Percentiles rank a stretch among this genome's conserved stretches.
Evolutionary conservation across 2,888 invertebrate genomes (phyloP).

Genomic region (Anodontia alba): DNA sequence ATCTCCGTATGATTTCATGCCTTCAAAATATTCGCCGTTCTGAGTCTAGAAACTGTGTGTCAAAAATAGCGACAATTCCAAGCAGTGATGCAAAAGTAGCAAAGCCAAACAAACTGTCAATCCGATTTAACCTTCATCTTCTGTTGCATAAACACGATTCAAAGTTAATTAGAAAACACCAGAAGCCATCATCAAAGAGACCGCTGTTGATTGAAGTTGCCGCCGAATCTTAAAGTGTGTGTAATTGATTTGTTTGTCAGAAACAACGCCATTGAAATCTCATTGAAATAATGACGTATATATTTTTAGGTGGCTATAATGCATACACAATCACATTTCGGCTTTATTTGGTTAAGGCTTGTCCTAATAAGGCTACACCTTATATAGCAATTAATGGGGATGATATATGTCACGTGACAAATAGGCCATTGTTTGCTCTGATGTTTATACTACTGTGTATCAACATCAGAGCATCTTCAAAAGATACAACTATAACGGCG

Average conservation of each 20-base stretch:
- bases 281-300: slow-evolving; percentile 37
- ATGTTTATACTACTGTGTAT: not conserved
- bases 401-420: not conserved
- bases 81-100: not conserved
- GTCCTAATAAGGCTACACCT: slow-evolving; percentile 2
- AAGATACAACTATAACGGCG: not conserved
- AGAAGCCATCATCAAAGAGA: slow-evolving; percentile 54
- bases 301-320: slow-evolving; percentile 27
- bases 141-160: slow-evolving; percentile 57
- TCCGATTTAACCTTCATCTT: slow-evolving; percentile 5
- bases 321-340: slow-evolving; percentile 43
- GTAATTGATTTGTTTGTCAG: slow-evolving; percentile 50
- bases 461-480: not conserved
- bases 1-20: no score
- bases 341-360: slow-evolving; percentile 2
- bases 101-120: not conserved
- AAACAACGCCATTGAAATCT: slow-evolving; percentile 33
- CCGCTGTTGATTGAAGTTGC: slow-evolving; percentile 46
- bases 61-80: no score
- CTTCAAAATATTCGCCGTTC: no score
- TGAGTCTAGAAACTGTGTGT: no score
- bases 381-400: not conserved
- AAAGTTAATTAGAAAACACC: slow-evolving; percentile 59
- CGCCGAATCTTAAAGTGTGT: slow-evolving; percentile 53
- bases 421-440: not conserved